phyloP scores from a whole-genome alignment of 2,797 vertebrate species.

The Melanotaenia nigrans region DNA sequence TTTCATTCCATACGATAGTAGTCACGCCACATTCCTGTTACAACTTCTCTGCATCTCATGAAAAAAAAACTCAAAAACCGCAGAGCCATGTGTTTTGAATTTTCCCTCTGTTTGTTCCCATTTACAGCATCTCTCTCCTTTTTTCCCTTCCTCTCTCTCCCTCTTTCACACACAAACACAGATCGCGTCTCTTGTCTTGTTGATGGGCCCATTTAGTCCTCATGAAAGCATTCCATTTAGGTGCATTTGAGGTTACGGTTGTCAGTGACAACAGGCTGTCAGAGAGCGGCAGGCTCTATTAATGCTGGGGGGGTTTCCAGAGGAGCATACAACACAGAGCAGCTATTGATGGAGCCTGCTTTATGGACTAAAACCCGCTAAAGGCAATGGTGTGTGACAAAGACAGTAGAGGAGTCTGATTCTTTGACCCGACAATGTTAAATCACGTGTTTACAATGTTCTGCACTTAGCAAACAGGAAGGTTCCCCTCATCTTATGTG shows the following conservation, averaged over 20 bases:
- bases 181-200: conserved; percentile 50
- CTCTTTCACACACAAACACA: conserved; percentile 16
- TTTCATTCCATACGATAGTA: conserved; percentile 79
- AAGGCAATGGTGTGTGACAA: conserved; percentile 53
- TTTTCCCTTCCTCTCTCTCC: conserved; percentile 29
- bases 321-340: conserved; percentile 61
- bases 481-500: conserved; percentile 2
- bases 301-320: conserved; percentile 74
- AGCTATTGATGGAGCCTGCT: conserved; percentile 63
- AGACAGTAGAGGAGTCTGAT: conserved; percentile 30
- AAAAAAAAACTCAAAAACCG: conserved; percentile 71
- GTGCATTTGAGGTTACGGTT: conserved; percentile 83
- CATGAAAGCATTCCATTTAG: conserved; percentile 78
- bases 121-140: conserved; percentile 74
- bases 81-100: conserved; percentile 81
- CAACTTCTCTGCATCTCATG: conserved; percentile 72
- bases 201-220: conserved; percentile 75
- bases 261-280: conserved; percentile 88
- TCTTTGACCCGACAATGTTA: conserved; percentile 37
- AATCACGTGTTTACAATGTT: conserved; percentile 26
- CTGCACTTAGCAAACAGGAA: neutral
- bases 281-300: conserved; percentile 83
- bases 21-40: conserved; percentile 80
- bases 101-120: conserved; percentile 80
- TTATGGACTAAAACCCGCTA: conserved; percentile 61